Base-by-base conservation (phyloP, 2,113 vertebrate genomes). In the Odobenus rosmarus region DNA sequence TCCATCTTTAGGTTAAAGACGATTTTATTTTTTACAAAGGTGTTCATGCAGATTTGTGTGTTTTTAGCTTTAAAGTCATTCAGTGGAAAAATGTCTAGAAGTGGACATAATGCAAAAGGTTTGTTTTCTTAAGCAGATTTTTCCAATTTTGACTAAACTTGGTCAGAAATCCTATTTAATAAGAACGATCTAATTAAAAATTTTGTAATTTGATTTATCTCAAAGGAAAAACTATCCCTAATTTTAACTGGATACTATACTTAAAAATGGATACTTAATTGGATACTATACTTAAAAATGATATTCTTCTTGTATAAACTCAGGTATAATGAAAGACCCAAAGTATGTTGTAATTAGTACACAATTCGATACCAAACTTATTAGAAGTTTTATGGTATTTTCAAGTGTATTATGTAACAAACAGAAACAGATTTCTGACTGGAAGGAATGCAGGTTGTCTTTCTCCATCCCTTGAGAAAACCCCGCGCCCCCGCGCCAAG, bases 1-100 rank as follows among this genome's bases (percentile, higher is more conserved):
- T 61, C 69, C 76, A 53, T 69, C 36, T 62, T 81, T 93, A 93
- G 72, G 19, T 93, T 91, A 96, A 89, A 83, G 36, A 62, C 4
- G 81, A 77, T 93, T 92, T 79, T 61, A 93, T 53, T 94, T 96
- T 94, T 90, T 55, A 95, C 19, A 74, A 93, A 72, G 80, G 13
- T 26, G 93, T 67, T 74, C 33, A 76, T 85, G 59, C 15, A 94
- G 87, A 93, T 84, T 94, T 49, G 33, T 36, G n/a, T 74, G 33
- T 95, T 97, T 96, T 90, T 91, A 97, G 88, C 72, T 84, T 90
- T 85, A 71, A 95, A 95, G 42, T 86, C 74, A 95, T 67, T 90
- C 62, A 90, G 51, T 72, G 51, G 82, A 42, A 96, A 96, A 94
- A 97, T 80, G 95, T 51, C 36, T 95, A 93, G 46, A 88, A 90